Evolutionary conservation across 2,113 vertebrate genomes (phyloP).

Genomic region (Laticauda colubrina): DNA sequence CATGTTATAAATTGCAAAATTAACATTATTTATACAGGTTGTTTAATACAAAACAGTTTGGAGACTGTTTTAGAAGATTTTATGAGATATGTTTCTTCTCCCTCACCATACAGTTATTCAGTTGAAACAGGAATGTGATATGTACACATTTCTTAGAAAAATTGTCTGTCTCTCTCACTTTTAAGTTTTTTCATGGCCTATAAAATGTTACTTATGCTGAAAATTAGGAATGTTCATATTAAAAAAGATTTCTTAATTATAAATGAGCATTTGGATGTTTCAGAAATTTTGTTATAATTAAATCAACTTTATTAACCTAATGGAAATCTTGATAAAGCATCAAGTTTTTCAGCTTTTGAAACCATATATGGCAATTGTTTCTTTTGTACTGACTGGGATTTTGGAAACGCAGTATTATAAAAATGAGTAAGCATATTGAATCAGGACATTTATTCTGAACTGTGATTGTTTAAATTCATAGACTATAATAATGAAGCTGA

Average conservation of each 20-base stretch:
- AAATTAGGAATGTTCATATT: conserved; percentile 8
- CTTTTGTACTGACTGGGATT: conserved; percentile 4
- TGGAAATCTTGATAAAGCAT: not conserved
- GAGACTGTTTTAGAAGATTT: not conserved
- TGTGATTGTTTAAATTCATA: not conserved
- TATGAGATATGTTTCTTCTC: not conserved
- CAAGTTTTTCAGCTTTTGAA: not conserved
- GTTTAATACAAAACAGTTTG: not conserved
- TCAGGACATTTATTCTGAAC: conserved; percentile 10
- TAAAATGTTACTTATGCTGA: not conserved
- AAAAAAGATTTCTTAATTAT: not conserved
- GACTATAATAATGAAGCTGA: not conserved
- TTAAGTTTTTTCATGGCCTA: not conserved
- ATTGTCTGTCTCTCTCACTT: not conserved
- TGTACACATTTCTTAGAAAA: not conserved
- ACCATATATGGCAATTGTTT: conserved; percentile 16
- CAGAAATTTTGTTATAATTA: conserved; percentile 9
- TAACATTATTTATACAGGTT: not conserved
- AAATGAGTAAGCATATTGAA: conserved; percentile 19
- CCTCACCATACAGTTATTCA: not conserved
- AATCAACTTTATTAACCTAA: not conserved
- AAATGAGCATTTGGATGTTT: not conserved
- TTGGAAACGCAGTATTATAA: not conserved
- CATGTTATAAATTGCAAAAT: not conserved
- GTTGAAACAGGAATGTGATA: not conserved